These are phyloP conservation scores for Lasius fuliginosus DNA, from an alignment of 2,888 invertebrate species.

Conservation along the genomic window DNA sequence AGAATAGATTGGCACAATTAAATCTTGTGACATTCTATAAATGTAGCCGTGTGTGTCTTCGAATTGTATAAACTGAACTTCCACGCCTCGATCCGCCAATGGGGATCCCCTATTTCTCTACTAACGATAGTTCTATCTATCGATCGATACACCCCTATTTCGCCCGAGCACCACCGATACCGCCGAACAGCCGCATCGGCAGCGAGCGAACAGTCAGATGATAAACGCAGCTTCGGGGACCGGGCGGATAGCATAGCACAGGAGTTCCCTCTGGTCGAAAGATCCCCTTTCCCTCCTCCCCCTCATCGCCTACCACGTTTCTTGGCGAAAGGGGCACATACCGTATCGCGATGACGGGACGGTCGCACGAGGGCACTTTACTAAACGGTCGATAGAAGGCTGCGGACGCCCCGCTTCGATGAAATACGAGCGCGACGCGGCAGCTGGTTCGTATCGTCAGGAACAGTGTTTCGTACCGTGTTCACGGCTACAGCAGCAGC, in stretches of 20 bases:
- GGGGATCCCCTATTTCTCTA: conserved; percentile 24
- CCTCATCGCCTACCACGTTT: conserved; percentile 32
- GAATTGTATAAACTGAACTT: background rate
- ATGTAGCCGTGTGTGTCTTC: background rate
- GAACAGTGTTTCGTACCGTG: conserved; percentile 44
- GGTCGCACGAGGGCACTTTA: conserved; percentile 57
- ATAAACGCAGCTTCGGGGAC: conserved; percentile 48
- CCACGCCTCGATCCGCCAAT: background rate
- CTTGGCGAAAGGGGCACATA: conserved; percentile 49
- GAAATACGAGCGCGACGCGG: conserved; percentile 59
- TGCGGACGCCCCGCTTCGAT: conserved; percentile 54
- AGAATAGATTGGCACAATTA: background rate
- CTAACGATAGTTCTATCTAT: conserved; percentile 38
- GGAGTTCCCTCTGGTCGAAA: conserved; percentile 34
- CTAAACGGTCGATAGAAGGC: conserved; percentile 63
- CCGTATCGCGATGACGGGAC: conserved; percentile 49
- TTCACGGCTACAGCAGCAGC: conserved; percentile 26
- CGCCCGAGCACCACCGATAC: conserved; percentile 8
- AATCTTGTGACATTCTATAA: background rate
- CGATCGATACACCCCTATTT: conserved; percentile 31
- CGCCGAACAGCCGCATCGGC: conserved; percentile 29
- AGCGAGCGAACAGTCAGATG: conserved; percentile 29
- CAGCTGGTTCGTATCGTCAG: conserved; percentile 59
- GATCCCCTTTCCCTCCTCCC: background rate
- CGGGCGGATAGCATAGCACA: conserved; percentile 9